phyloP scores from a whole-genome alignment of 2,113 vertebrate species.

The Nicator chloris region DNA sequence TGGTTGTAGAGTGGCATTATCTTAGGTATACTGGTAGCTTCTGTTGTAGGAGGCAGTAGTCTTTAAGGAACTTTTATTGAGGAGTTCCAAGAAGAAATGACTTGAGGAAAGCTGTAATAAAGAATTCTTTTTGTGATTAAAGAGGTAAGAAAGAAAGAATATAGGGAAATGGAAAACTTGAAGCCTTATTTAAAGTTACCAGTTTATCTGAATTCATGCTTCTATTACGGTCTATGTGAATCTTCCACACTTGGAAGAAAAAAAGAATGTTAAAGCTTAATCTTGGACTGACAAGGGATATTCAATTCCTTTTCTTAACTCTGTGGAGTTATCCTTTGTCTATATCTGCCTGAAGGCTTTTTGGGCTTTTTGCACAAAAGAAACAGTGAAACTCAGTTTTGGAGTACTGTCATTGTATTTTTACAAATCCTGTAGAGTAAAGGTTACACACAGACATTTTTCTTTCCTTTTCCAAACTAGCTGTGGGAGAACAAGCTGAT shows the following conservation, averaged over 20 bases:
- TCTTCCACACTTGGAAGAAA: neutral
- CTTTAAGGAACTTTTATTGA: neutral
- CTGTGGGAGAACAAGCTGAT: slow-evolving; percentile 98
- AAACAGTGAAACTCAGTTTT: neutral
- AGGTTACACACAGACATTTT: neutral
- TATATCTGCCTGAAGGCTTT: neutral
- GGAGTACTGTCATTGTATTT: neutral
- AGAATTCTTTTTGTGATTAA: neutral
- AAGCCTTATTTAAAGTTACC: neutral
- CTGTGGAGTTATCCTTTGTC: neutral
- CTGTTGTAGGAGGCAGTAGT: neutral
- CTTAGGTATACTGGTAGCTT: neutral
- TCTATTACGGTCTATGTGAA: neutral
- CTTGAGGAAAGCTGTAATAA: neutral
- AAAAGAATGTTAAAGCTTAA: neutral
- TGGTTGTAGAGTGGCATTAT: neutral
- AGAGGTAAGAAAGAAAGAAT: neutral
- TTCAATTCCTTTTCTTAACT: neutral
- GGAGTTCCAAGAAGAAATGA: neutral
- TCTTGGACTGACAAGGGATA: neutral
- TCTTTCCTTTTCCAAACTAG: slow-evolving; percentile 66
- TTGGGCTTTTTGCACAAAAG: neutral
- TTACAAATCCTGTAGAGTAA: neutral
- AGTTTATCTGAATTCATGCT: neutral
- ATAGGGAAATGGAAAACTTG: neutral